Conservation (phyloP, 2,888 invertebrate species). For the Pherbina coryleti region DNA sequence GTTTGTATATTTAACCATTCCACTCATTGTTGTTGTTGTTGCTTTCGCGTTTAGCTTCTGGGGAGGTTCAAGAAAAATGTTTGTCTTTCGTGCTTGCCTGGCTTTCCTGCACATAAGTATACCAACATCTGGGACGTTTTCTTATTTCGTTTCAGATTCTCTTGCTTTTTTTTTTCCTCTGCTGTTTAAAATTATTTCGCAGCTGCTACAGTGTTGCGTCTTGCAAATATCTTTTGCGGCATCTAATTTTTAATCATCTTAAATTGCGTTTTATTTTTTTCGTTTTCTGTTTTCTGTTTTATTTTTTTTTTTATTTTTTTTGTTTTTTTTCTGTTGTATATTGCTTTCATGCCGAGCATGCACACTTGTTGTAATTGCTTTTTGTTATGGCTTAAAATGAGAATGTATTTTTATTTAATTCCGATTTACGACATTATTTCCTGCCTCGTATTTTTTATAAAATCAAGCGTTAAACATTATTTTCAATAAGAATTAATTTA, state of each 20-base stretch:
- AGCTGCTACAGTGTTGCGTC: constrained; percentile 55
- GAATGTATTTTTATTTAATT: constrained; percentile 49
- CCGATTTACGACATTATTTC: constrained; percentile 24
- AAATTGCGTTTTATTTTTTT: constrained; percentile 25
- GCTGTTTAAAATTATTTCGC: constrained; percentile 58
- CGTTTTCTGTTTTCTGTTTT: not conserved
- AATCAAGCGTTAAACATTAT: constrained; percentile 49
- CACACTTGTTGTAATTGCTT: constrained; percentile 36
- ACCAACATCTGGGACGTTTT: constrained; percentile 59
- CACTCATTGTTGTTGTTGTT: constrained; percentile 26
- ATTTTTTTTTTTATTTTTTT: not conserved
- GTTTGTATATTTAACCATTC: constrained; percentile 57
- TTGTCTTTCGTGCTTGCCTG: constrained; percentile 22
- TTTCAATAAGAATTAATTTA: constrained; percentile 51
- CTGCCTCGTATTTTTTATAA: constrained; percentile 44
- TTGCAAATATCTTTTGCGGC: constrained; percentile 24
- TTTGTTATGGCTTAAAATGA: constrained; percentile 41
- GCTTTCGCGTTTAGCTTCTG: constrained; percentile 55
- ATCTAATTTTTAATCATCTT: constrained; percentile 40
- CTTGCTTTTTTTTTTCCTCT: not conserved
- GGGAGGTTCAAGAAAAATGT: constrained; percentile 57
- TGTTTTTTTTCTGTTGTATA: not conserved
- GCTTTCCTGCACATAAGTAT: constrained; percentile 55
- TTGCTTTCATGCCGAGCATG: not conserved
- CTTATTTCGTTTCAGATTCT: not conserved